Conservation (phyloP, 2,113 vertebrate genomes). For the Silurus asotus region DNA sequence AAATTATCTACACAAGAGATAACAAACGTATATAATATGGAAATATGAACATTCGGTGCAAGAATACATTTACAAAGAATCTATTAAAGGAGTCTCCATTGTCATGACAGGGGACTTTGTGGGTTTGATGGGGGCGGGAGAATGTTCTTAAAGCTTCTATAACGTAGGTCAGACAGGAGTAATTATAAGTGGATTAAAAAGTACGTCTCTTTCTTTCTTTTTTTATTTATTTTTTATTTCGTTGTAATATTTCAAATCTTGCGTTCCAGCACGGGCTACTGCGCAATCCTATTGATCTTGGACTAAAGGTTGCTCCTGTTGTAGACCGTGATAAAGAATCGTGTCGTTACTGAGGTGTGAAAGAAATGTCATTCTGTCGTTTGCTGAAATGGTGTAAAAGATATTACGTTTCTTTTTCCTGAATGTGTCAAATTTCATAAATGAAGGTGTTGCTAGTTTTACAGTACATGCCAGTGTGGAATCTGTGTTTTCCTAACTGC, state of each 20-base stretch:
- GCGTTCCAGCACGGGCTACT: not conserved
- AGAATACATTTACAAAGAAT: not conserved
- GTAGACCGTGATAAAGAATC: not conserved
- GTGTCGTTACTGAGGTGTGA: not conserved
- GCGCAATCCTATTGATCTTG: not conserved
- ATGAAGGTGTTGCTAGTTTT: constrained; percentile 27
- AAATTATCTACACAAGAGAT: not conserved
- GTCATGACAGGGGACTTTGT: not conserved
- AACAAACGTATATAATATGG: not conserved
- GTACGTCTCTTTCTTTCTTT: not conserved
- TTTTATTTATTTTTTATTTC: too few relatives aligned
- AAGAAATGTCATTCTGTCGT: not conserved
- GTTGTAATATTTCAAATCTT: not conserved
- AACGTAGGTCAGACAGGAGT: not conserved
- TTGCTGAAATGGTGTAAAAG: not conserved
- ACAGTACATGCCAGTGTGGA: constrained; percentile 43
- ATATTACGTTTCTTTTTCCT: not conserved
- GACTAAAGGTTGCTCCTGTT: not conserved
- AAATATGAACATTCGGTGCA: not conserved
- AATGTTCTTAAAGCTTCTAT: not conserved
- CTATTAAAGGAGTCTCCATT: not conserved
- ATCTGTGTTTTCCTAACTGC: constrained; percentile 38
- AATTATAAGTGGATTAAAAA: not conserved
- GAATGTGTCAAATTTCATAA: not conserved
- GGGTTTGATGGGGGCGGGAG: not conserved